These are phyloP conservation scores for Siphamia tubifer DNA, from an alignment of 2,113 vertebrate species.

Conservation along the genomic window DNA sequence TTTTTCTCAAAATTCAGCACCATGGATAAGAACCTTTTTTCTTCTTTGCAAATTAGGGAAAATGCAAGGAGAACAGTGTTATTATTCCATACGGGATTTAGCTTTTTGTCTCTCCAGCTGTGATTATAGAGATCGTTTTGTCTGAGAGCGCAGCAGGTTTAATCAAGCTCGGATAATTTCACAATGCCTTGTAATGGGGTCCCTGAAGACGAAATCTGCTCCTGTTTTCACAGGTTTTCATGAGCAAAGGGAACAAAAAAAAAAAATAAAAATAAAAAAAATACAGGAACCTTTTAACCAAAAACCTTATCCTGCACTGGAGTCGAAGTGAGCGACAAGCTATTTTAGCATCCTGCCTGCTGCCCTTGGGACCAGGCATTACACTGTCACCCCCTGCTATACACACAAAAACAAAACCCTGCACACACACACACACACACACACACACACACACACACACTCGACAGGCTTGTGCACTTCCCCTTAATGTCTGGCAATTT, in stretches of 20 bases:
- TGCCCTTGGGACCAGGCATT: constrained; percentile 70
- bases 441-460: constrained; percentile 78
- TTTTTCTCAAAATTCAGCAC: background rate
- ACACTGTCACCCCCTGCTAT: constrained; percentile 52
- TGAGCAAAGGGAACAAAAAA: background rate
- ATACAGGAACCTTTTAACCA: constrained; percentile 57
- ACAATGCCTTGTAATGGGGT: constrained; percentile 54
- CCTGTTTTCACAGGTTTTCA: constrained; percentile 42
- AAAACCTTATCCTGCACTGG: constrained; percentile 37
- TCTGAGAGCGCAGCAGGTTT: constrained; percentile 55
- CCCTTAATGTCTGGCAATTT: constrained; percentile 98
- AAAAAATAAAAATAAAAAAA: background rate
- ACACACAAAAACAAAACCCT: background rate
- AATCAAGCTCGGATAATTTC: constrained; percentile 63
- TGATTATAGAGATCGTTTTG: constrained; percentile 49
- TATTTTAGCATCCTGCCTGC: constrained; percentile 62
- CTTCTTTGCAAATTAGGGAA: constrained; percentile 23
- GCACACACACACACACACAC: constrained; percentile 50
- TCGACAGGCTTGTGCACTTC: constrained; percentile 83
- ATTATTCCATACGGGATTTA: constrained; percentile 26
- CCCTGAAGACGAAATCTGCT: constrained; percentile 59
- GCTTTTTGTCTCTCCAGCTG: constrained; percentile 57
- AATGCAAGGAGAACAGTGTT: constrained; percentile 20
- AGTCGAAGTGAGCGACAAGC: constrained; percentile 43
- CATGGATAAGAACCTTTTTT: background rate